A percentile compares a stretch with the other conserved stretches of the same genome.
Evolutionary conservation across 2,113 vertebrate species (phyloP).

Genomic region (Gopherus flavomarginatus): DNA sequence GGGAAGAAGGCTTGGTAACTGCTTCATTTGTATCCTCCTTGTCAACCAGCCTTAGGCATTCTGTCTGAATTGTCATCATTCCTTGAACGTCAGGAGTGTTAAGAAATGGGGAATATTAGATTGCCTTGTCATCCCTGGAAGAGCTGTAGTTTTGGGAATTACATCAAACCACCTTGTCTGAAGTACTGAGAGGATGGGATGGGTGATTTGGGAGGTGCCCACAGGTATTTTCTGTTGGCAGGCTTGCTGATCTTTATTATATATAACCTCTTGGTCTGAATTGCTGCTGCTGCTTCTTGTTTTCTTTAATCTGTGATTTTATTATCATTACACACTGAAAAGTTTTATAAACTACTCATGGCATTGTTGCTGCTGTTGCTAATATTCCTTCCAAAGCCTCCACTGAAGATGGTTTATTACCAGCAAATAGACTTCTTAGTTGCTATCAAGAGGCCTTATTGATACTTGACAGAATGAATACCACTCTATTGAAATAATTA

Average conservation of each 20-base stretch:
- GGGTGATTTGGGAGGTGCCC: background rate
- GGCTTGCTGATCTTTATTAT: background rate
- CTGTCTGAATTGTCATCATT: background rate
- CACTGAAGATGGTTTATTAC: slow-evolving; percentile 48
- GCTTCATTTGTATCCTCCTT: background rate
- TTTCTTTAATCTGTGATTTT: slow-evolving; percentile 48
- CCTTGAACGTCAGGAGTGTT: background rate
- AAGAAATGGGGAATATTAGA: background rate
- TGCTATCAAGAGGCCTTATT: slow-evolving; percentile 43
- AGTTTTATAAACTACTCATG: slow-evolving; percentile 44
- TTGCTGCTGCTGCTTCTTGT: slow-evolving; percentile 10
- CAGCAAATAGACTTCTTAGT: slow-evolving; percentile 43
- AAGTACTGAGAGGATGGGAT: background rate
- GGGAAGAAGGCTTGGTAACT: background rate
- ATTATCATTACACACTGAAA: slow-evolving; percentile 25
- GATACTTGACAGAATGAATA: slow-evolving; percentile 58
- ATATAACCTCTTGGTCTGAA: background rate
- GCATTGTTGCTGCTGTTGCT: slow-evolving; percentile 35
- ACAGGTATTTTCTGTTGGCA: background rate
- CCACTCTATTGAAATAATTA: slow-evolving; percentile 67
- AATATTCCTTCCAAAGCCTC: slow-evolving; percentile 41
- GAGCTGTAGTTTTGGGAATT: background rate
- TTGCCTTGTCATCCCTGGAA: background rate
- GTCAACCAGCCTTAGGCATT: background rate
- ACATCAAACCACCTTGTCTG: background rate